These are phyloP conservation scores for Oreochromis grahami DNA, from an alignment of 2,797 vertebrate species.

Conservation along the genomic window DNA sequence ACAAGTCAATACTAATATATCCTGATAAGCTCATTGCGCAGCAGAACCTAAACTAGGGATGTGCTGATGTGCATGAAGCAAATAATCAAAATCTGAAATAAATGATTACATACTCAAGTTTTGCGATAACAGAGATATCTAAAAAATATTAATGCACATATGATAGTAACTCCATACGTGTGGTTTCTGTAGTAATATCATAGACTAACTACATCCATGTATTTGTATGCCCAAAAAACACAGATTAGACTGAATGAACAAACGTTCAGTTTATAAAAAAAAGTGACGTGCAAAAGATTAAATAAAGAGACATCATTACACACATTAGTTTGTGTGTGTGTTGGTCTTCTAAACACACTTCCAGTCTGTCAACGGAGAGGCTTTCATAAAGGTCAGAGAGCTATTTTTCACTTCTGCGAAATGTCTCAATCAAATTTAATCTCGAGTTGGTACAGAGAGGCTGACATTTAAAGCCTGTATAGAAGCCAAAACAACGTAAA, in stretches of 20 bases:
- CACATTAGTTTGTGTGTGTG: not conserved
- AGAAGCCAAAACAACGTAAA: not conserved
- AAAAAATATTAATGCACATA: not conserved
- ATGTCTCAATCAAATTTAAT: conserved; percentile 55
- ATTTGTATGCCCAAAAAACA: not conserved
- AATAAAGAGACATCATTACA: not conserved
- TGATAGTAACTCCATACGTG: not conserved
- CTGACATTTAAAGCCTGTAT: conserved; percentile 41
- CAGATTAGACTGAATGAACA: not conserved
- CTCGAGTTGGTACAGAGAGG: not conserved
- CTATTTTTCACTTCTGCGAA: conserved; percentile 29
- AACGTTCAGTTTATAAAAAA: not conserved
- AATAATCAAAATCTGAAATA: not conserved
- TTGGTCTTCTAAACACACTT: conserved; percentile 8
- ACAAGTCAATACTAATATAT: not conserved
- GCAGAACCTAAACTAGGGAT: not conserved
- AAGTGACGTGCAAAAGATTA: not conserved
- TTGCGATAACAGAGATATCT: not conserved
- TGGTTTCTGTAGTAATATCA: not conserved
- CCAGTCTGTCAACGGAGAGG: not conserved
- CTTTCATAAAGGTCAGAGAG: conserved; percentile 49
- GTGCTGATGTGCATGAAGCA: not conserved
- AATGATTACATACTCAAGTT: not conserved
- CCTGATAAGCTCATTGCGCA: not conserved
- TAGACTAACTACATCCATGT: not conserved